Base-by-base conservation (phyloP, 2,888 invertebrate genomes). In the Mylabris sibirica region DNA sequence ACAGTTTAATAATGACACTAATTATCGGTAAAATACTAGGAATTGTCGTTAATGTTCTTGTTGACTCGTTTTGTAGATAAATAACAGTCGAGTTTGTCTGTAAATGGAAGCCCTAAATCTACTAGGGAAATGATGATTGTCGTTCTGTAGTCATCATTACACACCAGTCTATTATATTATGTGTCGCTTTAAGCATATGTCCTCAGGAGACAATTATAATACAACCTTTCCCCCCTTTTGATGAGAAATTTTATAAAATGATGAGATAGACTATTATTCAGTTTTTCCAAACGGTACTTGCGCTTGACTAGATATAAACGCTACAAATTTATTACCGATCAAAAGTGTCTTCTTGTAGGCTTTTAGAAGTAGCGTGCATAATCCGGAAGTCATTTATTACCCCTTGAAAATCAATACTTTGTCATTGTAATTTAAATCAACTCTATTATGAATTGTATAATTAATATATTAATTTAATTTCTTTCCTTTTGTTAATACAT, bases 31-130 rank as follows among this genome's bases (percentile, higher is more conserved):
- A 6, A 17, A 20, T 49, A 49, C 2, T 20, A 11, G 20, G 49
- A 20, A 49, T 20, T 20, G 49, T 49, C 49, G 49, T 20, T 49
- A 17, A 49, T 49, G 41, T 41, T 41, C 41, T 49, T 49, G 49
- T 20, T 20, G 49, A 22, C 20, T 61, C 64, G 62, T 57, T 62
- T 53, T 59, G 41, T 64, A 59, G 62, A 63, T 63, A 67, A 70
- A 70, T 68, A 70, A 60, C 61, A 49, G 59, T 67, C 62, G 57
- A 66, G 66, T 69, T 69, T 64, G 69, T 65, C 49, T 66, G 57
- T 70, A 70, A 67, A 70, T 70, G 70, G 70, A 65, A 70, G 53
- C 61, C 60, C 67, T 70, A 65, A 70, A 70, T 70, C 67, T 65
- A 49, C 60, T 44, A 44, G 62, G 70, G 70, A 70, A 70, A 70